These are phyloP conservation scores for Sander vitreus DNA, from an alignment of 2,113 vertebrate genomes.

Conservation along the genomic window DNA sequence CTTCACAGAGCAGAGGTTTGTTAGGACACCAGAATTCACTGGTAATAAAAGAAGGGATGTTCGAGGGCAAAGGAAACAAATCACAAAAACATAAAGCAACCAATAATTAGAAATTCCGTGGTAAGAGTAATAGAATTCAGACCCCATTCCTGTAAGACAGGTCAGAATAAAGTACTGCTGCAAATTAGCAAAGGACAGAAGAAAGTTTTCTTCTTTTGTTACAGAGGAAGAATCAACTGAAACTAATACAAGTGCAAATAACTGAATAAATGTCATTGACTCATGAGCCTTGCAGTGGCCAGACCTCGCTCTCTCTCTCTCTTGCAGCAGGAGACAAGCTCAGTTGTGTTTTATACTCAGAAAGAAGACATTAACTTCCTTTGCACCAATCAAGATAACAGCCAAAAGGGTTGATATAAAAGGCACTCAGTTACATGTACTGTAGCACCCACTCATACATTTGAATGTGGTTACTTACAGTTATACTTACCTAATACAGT, in stretches of 20 bases:
- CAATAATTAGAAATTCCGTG: not conserved
- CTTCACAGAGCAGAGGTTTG: too few species aligned
- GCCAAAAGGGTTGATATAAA: not conserved
- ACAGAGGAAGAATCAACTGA: not conserved
- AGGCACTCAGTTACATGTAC: too few species aligned
- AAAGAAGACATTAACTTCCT: not conserved
- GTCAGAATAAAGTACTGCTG: not conserved
- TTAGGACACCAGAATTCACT: too few species aligned
- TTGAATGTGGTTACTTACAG: not conserved
- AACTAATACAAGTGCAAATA: conserved; percentile 16
- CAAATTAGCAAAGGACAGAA: not conserved
- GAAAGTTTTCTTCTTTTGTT: not conserved
- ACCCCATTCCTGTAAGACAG: not conserved
- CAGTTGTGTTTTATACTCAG: not conserved
- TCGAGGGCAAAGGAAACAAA: not conserved
- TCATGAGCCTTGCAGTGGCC: not conserved
- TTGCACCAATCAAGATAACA: not conserved
- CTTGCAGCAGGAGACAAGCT: not conserved
- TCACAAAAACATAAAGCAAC: not conserved
- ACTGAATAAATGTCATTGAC: conserved; percentile 15
- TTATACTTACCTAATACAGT: not conserved
- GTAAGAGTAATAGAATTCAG: not conserved
- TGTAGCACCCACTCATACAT: not conserved
- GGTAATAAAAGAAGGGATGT: too few species aligned
- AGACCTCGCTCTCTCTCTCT: not conserved